phyloP scores from a whole-genome alignment of 2,888 invertebrate genomes.

The Caprella mutica region DNA sequence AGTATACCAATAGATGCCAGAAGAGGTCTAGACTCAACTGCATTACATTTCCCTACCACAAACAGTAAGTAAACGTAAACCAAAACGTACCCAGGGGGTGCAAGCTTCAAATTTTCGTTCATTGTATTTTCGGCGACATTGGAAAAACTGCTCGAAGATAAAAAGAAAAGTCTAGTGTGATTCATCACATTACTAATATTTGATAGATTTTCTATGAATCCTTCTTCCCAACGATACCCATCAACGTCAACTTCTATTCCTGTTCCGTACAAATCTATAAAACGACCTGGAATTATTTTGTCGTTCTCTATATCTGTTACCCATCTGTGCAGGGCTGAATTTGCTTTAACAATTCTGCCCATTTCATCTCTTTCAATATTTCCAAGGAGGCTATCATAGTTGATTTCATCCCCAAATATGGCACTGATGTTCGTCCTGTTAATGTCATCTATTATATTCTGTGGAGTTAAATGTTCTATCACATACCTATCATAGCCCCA shows the following conservation, averaged over 20 bases:
- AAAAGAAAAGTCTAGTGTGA: conserved; percentile 13
- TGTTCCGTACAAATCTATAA: conserved; percentile 47
- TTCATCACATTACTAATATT: conserved; percentile 15
- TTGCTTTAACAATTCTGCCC: conserved; percentile 18
- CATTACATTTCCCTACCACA: conserved; percentile 61
- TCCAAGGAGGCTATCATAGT: conserved; percentile 42
- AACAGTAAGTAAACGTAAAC: conserved; percentile 64
- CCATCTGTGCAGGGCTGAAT: conserved; percentile 25
- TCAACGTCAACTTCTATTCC: conserved; percentile 28
- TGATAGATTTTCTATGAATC: conserved; percentile 13
- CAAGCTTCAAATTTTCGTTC: conserved; percentile 59
- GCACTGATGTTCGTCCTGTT: conserved; percentile 51
- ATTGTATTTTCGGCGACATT: conserved; percentile 58
- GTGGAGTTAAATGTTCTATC: conserved; percentile 48
- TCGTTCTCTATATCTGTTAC: conserved; percentile 18
- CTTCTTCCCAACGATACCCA: conserved; percentile 26
- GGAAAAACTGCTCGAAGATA: conserved; percentile 49
- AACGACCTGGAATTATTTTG: conserved; percentile 13
- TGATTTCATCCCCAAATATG: conserved; percentile 53
- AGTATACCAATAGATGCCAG: conserved; percentile 57
- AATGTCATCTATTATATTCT: conserved; percentile 52
- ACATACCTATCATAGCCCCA: conserved; percentile 52
- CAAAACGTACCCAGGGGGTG: conserved; percentile 54
- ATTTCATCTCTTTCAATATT: conserved; percentile 10
- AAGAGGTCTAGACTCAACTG: conserved; percentile 57